These are phyloP conservation scores for Ceratoteleas bidentatus DNA, from an alignment of 1,140 invertebrate species.

Conservation along the genomic window DNA sequence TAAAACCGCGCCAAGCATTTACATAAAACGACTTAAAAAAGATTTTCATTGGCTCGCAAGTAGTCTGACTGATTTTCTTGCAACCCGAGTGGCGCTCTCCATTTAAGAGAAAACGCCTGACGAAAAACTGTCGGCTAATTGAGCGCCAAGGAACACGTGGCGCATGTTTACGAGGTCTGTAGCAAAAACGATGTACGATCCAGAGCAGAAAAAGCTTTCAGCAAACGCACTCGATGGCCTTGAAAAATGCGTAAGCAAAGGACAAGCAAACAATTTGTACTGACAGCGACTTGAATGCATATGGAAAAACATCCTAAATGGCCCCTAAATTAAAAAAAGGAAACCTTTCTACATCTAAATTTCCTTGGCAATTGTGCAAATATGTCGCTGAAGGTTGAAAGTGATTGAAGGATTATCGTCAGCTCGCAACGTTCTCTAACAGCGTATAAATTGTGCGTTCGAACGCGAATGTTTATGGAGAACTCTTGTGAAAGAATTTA, in stretches of 20 bases:
- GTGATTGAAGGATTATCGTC: neutral
- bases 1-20: constrained; percentile 28
- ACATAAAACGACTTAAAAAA: constrained; percentile 45
- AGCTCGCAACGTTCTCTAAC: too few relatives aligned
- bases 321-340: too few relatives aligned
- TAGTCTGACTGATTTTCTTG: constrained; percentile 39
- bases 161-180: constrained; percentile 35
- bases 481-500: too few relatives aligned
- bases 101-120: constrained; percentile 27
- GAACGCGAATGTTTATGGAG: neutral
- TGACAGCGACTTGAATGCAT: too few relatives aligned
- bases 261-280: neutral
- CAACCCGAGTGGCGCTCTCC: constrained; percentile 21
- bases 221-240: constrained; percentile 9
- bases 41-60: constrained; percentile 52
- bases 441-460: too few relatives aligned
- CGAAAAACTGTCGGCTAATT: constrained; percentile 36
- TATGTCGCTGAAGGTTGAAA: neutral
- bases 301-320: too few relatives aligned
- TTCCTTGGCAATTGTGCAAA: constrained; percentile 20
- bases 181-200: constrained; percentile 32
- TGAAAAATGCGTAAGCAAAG: constrained; percentile 42
- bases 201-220: constrained; percentile 44
- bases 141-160: constrained; percentile 26
- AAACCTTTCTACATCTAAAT: constrained; percentile 11